A percentile compares a stretch with the other conserved stretches of the same genome.
phyloP scores from a whole-genome alignment of 2,797 vertebrate genomes.

The Rhinichthys osculus region DNA sequence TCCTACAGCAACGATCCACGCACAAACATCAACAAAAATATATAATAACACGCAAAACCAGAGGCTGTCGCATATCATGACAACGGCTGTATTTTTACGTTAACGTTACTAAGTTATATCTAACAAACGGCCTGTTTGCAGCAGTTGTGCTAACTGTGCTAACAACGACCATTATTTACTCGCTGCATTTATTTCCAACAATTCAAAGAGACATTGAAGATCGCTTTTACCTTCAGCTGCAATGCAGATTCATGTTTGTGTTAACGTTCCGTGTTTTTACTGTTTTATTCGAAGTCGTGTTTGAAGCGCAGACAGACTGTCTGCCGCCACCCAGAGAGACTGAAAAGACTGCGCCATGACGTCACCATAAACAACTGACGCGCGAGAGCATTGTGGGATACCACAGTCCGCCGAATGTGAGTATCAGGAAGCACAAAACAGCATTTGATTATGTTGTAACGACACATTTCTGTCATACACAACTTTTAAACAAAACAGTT shows the following conservation, averaged over 20 bases:
- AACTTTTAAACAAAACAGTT: neutral
- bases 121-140: conserved; percentile 21
- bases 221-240: conserved; percentile 22
- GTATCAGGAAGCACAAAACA: neutral
- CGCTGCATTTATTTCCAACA: neutral
- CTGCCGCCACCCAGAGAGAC: conserved; percentile 61
- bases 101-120: neutral
- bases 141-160: conserved; percentile 26
- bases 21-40: neutral
- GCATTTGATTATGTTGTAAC: neutral
- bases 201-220: neutral
- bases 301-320: conserved; percentile 32
- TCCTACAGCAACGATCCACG: neutral
- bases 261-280: neutral
- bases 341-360: conserved; percentile 61
- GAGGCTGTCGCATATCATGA: neutral
- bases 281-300: conserved; percentile 26
- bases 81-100: neutral
- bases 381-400: conserved; percentile 76
- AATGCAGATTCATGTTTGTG: neutral
- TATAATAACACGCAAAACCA: neutral
- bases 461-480: neutral
- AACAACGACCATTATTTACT: neutral
- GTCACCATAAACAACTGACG: conserved; percentile 73
- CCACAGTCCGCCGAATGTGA: conserved; percentile 63